Percentiles rank a stretch among this genome's conserved stretches.
These are phyloP conservation scores for Drosophila prostipennis DNA, from an alignment of 2,888 invertebrate genomes.

Conservation along the genomic window DNA sequence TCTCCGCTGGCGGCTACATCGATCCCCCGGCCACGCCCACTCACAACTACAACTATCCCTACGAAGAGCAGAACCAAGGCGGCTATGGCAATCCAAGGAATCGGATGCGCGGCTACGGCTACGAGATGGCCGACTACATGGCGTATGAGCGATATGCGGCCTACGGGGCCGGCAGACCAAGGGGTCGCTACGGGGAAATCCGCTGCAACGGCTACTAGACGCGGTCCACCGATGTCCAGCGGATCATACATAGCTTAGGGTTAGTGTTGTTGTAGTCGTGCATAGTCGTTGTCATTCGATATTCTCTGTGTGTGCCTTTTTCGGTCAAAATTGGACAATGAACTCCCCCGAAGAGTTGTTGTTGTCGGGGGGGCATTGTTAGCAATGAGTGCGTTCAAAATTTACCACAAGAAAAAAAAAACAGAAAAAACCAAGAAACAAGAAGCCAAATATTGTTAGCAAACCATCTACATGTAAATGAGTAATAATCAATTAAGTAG, in stretches of 20 bases:
- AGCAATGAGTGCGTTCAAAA: slow-evolving; percentile 70
- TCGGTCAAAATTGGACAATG: slow-evolving; percentile 78
- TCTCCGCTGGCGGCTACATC: slow-evolving; percentile 35
- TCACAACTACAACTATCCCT: slow-evolving; percentile 52
- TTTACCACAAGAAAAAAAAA: slow-evolving; percentile 45
- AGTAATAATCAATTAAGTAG: slow-evolving; percentile 59
- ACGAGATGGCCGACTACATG: slow-evolving; percentile 61
- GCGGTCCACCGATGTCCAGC: slow-evolving; percentile 1
- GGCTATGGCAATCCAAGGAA: slow-evolving; percentile 29
- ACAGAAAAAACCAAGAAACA: slow-evolving; percentile 23
- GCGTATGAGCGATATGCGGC: slow-evolving; percentile 67
- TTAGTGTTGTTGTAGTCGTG: slow-evolving; percentile 54
- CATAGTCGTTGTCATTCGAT: slow-evolving; percentile 71
- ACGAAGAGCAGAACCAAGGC: slow-evolving; percentile 51
- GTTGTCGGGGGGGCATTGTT: slow-evolving; percentile 51
- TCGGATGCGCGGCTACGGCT: slow-evolving; percentile 56
- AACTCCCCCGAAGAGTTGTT: slow-evolving; percentile 46
- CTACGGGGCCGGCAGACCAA: slow-evolving; percentile 55
- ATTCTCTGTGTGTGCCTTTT: slow-evolving; percentile 81
- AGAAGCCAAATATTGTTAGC: slow-evolving; percentile 64
- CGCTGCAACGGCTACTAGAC: slow-evolving; percentile 76
- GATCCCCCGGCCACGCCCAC: slow-evolving; percentile 33
- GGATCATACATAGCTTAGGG: slow-evolving; percentile 18
- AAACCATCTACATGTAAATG: slow-evolving; percentile 38
- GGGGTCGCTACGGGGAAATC: slow-evolving; percentile 69